Percentiles rank a stretch among this genome's conserved stretches.
Conservation (phyloP, 2,113 vertebrate species). For the Podarcis muralis region DNA sequence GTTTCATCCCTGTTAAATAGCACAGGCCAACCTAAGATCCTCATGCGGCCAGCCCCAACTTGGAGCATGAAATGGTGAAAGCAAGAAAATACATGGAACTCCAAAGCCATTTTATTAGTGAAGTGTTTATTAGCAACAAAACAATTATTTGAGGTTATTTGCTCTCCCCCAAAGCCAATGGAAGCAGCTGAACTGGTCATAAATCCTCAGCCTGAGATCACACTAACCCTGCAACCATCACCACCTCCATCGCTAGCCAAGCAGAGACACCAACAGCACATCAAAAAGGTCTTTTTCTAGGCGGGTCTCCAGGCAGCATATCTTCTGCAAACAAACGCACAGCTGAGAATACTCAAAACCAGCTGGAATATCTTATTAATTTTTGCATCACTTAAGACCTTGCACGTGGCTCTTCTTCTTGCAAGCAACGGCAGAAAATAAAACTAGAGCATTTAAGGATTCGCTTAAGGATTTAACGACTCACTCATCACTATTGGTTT, state of each 20-base stretch:
- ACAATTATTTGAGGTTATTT: fast-evolving
- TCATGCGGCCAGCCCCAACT: too few species aligned
- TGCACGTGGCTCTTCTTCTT: slow-evolving; percentile 15
- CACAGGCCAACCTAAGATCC: background rate
- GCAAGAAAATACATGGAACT: background rate
- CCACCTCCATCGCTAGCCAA: background rate
- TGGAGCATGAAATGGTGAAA: background rate
- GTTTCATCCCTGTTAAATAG: background rate
- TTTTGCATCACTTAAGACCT: slow-evolving; percentile 29
- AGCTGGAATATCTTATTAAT: slow-evolving; percentile 36
- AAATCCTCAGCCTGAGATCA: fast-evolving
- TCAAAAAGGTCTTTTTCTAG: background rate
- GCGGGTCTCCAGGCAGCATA: fast-evolving
- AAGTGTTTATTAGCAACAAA: fast-evolving
- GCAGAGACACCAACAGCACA: fast-evolving
- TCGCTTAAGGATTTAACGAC: background rate
- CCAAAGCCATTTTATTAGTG: background rate
- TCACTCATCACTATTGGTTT: slow-evolving; percentile 12
- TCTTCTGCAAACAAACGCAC: slow-evolving; percentile 8
- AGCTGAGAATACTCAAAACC: slow-evolving; percentile 40
- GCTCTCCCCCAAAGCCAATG: background rate
- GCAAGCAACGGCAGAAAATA: slow-evolving; percentile 13
- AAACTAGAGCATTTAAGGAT: slow-evolving; percentile 24
- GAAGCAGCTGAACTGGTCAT: background rate
- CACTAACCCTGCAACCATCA: fast-evolving